Evolutionary conservation across 2,888 invertebrate genomes (phyloP).

Genomic region (Muschampia plurimacula): DNA sequence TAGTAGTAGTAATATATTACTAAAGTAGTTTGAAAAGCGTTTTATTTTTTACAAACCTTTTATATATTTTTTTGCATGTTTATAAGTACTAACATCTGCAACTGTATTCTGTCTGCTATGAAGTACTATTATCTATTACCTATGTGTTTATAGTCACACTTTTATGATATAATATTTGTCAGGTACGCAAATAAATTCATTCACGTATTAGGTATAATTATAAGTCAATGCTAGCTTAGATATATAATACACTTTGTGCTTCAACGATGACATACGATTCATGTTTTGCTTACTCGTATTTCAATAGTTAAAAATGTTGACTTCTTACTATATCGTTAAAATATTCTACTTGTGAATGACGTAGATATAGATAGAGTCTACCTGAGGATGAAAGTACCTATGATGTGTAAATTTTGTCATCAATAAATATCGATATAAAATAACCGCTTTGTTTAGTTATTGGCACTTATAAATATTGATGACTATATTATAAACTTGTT

Average conservation of each 20-base stretch:
- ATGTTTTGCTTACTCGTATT: constrained; percentile 19
- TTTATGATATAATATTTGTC: no score
- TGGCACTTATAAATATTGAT: constrained; percentile 14
- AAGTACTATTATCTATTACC: no score
- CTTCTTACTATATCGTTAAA: neutral
- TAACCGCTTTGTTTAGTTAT: neutral
- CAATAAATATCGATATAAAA: constrained; percentile 27
- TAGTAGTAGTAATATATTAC: no score
- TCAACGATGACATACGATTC: constrained; percentile 16
- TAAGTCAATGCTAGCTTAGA: constrained; percentile 25
- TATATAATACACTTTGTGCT: constrained; percentile 4
- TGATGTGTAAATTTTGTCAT: constrained; percentile 5
- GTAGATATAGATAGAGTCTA: neutral
- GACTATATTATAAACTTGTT: constrained; percentile 30
- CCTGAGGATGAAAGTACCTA: neutral
- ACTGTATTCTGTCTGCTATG: no score
- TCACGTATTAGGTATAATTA: constrained; percentile 26
- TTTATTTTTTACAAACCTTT: neutral
- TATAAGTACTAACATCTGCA: no score
- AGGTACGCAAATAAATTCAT: constrained; percentile 17
- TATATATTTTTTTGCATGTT: neutral
- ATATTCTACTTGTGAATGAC: neutral
- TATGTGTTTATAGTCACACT: neutral
- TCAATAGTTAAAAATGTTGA: constrained; percentile 13
- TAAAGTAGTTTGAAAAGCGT: no score